Percentiles rank a stretch among this genome's conserved stretches.
Evolutionary conservation across 2,113 vertebrate genomes (phyloP).

Genomic region (Oxygymnocypris stewartii): DNA sequence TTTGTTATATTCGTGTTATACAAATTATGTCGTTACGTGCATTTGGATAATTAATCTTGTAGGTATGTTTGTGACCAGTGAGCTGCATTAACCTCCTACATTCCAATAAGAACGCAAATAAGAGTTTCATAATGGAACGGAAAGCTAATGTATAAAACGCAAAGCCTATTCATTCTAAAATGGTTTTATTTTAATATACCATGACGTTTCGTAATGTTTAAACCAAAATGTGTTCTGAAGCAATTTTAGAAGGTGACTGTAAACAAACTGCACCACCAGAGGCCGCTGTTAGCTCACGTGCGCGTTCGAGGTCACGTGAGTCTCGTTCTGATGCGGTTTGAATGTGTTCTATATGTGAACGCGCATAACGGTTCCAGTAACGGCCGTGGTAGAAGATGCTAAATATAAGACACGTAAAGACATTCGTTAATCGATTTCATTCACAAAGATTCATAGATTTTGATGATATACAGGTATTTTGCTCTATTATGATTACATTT

Average conservation of each 20-base stretch:
- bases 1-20: no score
- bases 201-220: no score
- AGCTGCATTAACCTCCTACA: not conserved
- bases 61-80: not conserved
- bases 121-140: not conserved
- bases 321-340: constrained; percentile 25
- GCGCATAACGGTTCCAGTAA: constrained; percentile 54
- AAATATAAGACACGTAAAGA: not conserved
- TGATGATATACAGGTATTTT: not conserved
- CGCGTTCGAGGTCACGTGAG: not conserved
- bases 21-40: not conserved
- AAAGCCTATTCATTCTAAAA: not conserved
- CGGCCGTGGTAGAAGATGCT: constrained; percentile 26
- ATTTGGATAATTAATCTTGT: not conserved
- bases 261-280: not conserved
- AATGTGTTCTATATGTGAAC: constrained; percentile 43
- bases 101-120: not conserved
- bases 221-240: not conserved
- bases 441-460: not conserved
- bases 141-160: not conserved
- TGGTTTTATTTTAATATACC: not conserved
- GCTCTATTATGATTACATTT: not conserved
- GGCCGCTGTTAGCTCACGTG: not conserved
- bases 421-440: not conserved
- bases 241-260: not conserved